Evolutionary conservation across 2,888 invertebrate species (phyloP), one percentile per base, ranked within the genome.

Genomic region (Euzetes globulus): DNA sequence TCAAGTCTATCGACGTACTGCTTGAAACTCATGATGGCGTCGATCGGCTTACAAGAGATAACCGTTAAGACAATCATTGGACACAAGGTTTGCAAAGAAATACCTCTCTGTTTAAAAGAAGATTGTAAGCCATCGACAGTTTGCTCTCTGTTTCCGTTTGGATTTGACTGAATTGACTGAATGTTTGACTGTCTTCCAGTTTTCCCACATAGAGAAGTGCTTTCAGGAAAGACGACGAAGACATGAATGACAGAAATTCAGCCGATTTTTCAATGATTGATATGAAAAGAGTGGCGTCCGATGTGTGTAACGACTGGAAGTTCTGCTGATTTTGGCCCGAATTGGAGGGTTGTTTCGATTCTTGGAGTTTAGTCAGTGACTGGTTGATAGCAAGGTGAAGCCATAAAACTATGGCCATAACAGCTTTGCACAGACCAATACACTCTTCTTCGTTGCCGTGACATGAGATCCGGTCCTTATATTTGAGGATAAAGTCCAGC

Each of bases 371-470:
- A 76, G 82, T 81, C 19, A 83, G 78, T 17, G 81, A 81, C 75
- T 81, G 81, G 41, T 80, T 79, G 72, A 82, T 79, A 71, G 81
- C 80, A 47, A 78, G 76, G 75, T 78, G 78, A 22, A 80, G 73
- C 79, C 81, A 79, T 41, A 81, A 78, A 15, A 82, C 77, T 80
- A 83, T 82, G 76, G 81, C 80, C 0, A 82, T 89, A 58, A 92
- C 87, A 0, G 91, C 89, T 19, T 93, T 88, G 0, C 93, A 90
- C 45, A 84, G 78, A n/a, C 92, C 83, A 19, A 91, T 86, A 79
- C 91, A 89, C 82, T 94, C 94, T 81, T 95, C 95, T 74, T 91
- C 88, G 83, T 93, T 93, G 15, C 79, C 79, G 65, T 75, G 75
- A 65, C 79, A 83, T 80, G 81, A 81, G 73, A 83, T 79, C 74